phyloP scores from a whole-genome alignment of 2,888 invertebrate species.

The Drosophila fungiperda region DNA sequence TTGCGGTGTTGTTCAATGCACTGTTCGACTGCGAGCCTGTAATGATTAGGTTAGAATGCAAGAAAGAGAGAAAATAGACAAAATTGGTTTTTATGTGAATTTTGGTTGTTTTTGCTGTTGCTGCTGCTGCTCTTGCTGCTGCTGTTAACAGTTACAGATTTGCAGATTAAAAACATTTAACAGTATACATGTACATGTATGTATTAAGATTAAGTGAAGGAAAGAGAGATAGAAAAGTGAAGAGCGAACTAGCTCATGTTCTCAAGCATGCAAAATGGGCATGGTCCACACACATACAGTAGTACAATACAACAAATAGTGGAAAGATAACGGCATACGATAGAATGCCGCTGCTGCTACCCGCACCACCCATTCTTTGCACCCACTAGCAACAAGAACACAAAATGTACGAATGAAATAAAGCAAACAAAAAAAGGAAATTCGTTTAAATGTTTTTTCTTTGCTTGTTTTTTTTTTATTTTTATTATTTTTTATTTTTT shows the following conservation, averaged over 20 bases:
- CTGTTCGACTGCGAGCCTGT: slow-evolving; percentile 75
- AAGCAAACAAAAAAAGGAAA: slow-evolving; percentile 45
- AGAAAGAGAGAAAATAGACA: slow-evolving; percentile 21
- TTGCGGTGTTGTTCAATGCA: slow-evolving; percentile 63
- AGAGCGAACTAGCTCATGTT: slow-evolving; percentile 37
- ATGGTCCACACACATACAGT: slow-evolving; percentile 16
- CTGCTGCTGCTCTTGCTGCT: slow-evolving; percentile 5
- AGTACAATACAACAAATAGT: slow-evolving; percentile 23
- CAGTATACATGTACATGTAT: slow-evolving; percentile 14
- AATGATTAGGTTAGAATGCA: slow-evolving; percentile 21
- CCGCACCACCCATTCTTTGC: not conserved
- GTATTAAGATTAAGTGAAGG: slow-evolving; percentile 17
- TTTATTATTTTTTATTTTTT: slow-evolving; percentile 62
- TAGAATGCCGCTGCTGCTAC: not conserved
- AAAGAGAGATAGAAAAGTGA: slow-evolving; percentile 25
- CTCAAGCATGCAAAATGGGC: slow-evolving; percentile 52
- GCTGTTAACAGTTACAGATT: slow-evolving; percentile 18
- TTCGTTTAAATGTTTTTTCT: slow-evolving; percentile 51
- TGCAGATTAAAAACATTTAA: slow-evolving; percentile 18
- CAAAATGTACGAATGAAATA: slow-evolving; percentile 45
- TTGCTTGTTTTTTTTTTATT: slow-evolving; percentile 52
- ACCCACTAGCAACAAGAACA: slow-evolving; percentile 52
- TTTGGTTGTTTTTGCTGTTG: slow-evolving; percentile 13
- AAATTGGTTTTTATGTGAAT: slow-evolving; percentile 24
- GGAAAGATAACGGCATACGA: slow-evolving; percentile 8